Evolutionary conservation across 2,888 invertebrate genomes (phyloP).

Genomic region (Eudemis profundana): DNA sequence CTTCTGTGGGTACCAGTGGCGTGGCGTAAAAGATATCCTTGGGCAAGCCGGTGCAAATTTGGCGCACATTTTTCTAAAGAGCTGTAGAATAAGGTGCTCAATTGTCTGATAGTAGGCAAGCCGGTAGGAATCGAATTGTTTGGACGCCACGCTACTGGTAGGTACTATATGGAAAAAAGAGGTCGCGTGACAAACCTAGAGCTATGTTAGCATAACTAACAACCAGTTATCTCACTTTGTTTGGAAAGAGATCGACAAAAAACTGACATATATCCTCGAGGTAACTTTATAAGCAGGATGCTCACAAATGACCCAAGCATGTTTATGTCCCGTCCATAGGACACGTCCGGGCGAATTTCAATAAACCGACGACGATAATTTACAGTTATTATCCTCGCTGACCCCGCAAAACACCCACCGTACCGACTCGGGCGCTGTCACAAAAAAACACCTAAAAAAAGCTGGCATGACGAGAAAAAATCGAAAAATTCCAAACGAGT

Average conservation of each 20-base stretch:
- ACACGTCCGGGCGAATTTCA: conserved; percentile 76
- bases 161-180: background rate
- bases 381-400: conserved; percentile 84
- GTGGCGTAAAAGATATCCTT: no score
- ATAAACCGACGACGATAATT: conserved; percentile 82
- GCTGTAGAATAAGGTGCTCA: no score
- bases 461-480: conserved; percentile 81
- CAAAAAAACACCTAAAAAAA: conserved; percentile 79
- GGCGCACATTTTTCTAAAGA: no score
- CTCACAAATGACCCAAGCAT: conserved; percentile 20
- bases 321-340: conserved; percentile 49
- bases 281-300: conserved; percentile 12
- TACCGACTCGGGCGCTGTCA: conserved; percentile 75
- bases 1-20: no score
- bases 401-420: conserved; percentile 84
- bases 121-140: no score
- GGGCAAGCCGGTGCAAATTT: no score
- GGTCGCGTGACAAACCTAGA: no score
- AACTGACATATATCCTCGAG: background rate
- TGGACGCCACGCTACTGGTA: no score
- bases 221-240: no score
- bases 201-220: no score
- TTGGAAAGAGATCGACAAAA: no score
- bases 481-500: conserved; percentile 53
- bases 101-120: no score